Conservation (phyloP, 1,140 invertebrate genomes). For the Drosophila nigrodunni region DNA sequence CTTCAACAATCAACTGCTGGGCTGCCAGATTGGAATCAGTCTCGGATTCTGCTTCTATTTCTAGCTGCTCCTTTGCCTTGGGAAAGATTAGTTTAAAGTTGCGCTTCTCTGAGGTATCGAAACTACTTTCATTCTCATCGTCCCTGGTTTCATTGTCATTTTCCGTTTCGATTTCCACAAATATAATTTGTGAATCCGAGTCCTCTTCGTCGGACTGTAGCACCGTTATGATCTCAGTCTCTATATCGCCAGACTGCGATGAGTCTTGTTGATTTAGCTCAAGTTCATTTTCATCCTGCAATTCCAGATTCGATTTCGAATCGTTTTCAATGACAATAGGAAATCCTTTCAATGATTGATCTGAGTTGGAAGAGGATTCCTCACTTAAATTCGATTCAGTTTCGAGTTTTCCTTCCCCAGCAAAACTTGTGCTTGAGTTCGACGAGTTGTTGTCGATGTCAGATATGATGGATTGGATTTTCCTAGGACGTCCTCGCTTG, state of each 20-base stretch:
- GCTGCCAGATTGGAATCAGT: not conserved
- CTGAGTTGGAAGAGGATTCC: constrained; percentile 52
- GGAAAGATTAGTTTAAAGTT: constrained; percentile 26
- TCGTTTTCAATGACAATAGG: constrained; percentile 3
- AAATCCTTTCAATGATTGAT: constrained; percentile 21
- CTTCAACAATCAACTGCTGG: not conserved
- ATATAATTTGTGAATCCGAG: constrained; percentile 67
- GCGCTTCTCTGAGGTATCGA: not conserved
- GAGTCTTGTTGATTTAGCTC: constrained; percentile 3
- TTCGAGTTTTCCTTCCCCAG: constrained; percentile 42
- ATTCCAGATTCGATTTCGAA: not conserved
- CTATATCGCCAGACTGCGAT: not conserved
- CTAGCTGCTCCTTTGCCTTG: constrained; percentile 2
- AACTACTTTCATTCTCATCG: not conserved
- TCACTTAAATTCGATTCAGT: constrained; percentile 27
- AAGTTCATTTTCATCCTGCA: constrained; percentile 11
- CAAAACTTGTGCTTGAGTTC: constrained; percentile 14
- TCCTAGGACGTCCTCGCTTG: constrained; percentile 64
- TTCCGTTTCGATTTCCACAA: constrained; percentile 60
- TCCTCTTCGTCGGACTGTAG: constrained; percentile 33
- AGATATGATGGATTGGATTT: not conserved
- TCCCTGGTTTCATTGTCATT: not conserved
- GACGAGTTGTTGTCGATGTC: constrained; percentile 50
- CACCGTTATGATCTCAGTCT: constrained; percentile 30
- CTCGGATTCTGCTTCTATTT: constrained; percentile 1